These are phyloP conservation scores for Urocyon cinereoargenteus DNA, from an alignment of 2,797 vertebrate species.

Conservation along the genomic window DNA sequence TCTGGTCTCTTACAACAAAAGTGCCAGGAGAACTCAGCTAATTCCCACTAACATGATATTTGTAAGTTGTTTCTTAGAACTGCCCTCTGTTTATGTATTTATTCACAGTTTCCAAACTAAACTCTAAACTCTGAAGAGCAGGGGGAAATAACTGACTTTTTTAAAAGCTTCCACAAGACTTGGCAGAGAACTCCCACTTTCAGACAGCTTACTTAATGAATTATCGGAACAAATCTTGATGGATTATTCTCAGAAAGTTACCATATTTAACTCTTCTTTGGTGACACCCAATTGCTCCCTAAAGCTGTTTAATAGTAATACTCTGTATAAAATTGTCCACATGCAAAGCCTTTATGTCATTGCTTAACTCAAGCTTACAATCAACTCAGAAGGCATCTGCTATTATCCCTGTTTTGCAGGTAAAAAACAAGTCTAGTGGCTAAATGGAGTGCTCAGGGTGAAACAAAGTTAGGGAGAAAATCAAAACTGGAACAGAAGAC, in stretches of 20 bases:
- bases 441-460: background rate
- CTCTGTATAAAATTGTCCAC: background rate
- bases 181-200: slow-evolving; percentile 42
- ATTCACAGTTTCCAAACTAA: slow-evolving; percentile 42
- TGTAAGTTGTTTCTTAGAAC: slow-evolving; percentile 35
- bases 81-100: slow-evolving; percentile 12
- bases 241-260: slow-evolving; percentile 36
- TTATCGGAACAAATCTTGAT: slow-evolving; percentile 45
- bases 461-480: background rate
- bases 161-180: background rate
- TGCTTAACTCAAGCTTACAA: background rate
- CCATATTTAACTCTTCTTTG: slow-evolving; percentile 26
- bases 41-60: background rate
- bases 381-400: background rate
- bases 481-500: background rate
- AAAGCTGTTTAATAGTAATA: background rate
- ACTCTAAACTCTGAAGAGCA: background rate
- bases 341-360: background rate
- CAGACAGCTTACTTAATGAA: slow-evolving; percentile 52
- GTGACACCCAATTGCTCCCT: slow-evolving; percentile 3
- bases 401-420: background rate
- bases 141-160: background rate
- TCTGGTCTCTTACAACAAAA: background rate
- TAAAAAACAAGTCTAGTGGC: background rate
- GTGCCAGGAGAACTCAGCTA: background rate